A percentile compares a stretch with the other conserved stretches of the same genome.
phyloP scores from a whole-genome alignment of 2,797 vertebrate species.

The Myioborus miniatus region DNA sequence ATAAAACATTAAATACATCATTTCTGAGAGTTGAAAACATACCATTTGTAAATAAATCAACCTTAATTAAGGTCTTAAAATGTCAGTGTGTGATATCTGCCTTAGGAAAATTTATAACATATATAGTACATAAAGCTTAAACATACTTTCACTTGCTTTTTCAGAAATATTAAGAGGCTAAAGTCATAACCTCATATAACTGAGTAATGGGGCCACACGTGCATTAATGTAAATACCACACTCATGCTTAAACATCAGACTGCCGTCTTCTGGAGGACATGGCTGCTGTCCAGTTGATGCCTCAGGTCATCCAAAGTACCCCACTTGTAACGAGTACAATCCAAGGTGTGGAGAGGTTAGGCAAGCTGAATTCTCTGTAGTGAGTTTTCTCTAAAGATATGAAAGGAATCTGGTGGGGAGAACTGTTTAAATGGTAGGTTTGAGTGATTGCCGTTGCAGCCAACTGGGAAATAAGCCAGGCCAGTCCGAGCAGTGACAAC shows the following conservation, averaged over 20 bases:
- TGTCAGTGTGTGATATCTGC: conserved; percentile 66
- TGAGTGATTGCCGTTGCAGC: background rate
- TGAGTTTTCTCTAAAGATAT: background rate
- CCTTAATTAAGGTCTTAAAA: conserved; percentile 93
- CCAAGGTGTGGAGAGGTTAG: background rate
- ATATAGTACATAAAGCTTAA: conserved; percentile 37
- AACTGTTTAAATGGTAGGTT: background rate
- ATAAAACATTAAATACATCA: conserved; percentile 92
- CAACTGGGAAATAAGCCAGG: background rate
- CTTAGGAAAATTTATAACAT: conserved; percentile 56
- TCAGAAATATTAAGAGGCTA: conserved; percentile 53
- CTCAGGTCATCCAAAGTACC: conserved; percentile 18
- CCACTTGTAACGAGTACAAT: background rate
- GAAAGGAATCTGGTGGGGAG: background rate
- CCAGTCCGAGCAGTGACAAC: background rate
- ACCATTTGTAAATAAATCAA: conserved; percentile 95
- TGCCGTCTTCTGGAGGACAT: background rate
- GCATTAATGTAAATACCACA: conserved; percentile 32
- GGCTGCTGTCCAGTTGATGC: conserved; percentile 47
- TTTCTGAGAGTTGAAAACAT: conserved; percentile 80
- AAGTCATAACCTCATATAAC: conserved; percentile 63
- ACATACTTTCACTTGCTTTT: conserved; percentile 51
- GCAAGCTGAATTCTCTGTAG: background rate
- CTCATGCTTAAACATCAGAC: background rate
- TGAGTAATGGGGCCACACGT: background rate